Base-by-base conservation (phyloP, 2,113 vertebrate genomes). In the Zapus hudsonius region DNA sequence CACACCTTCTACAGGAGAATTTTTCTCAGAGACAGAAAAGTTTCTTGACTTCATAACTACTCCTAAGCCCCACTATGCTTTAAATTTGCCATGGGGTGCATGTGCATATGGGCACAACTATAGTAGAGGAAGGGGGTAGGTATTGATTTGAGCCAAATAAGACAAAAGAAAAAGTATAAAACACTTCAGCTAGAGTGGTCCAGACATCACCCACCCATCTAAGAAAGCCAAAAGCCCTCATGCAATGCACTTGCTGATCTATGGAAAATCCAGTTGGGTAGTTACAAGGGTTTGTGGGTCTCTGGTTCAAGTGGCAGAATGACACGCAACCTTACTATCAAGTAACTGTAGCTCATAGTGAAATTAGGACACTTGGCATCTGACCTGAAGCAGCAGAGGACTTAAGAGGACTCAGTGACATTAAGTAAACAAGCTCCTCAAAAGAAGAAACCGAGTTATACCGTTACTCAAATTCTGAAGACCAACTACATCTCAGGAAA, bases 91-190 rank as follows among this genome's bases (percentile, higher is more conserved):
- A 36, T 1, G 70, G 20, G 75, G 59, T 23, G 44, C n/a, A n/a
- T n/a, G 27, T 63, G 63, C 66, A 23, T 7, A 33, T 22, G 33
- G 72, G 66, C 61, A 79, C 93, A 42, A 81, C 38, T 31, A 47
- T 0, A 20, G 55, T 22, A 69, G 64, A 80, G 16, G 64, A 70
- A 91, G 55, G 52, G 38, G 29, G 64, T 11, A 73, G 19, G 36
- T 38, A 25, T 2, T 61, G 11, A 92, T 13, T 81, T 11, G 23
- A 78, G 93, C 76, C 94, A 91, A 87, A 91, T 19, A 47, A 85
- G 84, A 91, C 66, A 94, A 84, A 69, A n/a, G 33, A 19, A 17
- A 38, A 52, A 27, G 33, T 36, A 63, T 69, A 82, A n/a, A 29
- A 10, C 52, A 38, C 55, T 16, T 72, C 16, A 22, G 44, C 75